phyloP scores from a whole-genome alignment of 2,888 invertebrate genomes.

The Crossocerus cetratus region DNA sequence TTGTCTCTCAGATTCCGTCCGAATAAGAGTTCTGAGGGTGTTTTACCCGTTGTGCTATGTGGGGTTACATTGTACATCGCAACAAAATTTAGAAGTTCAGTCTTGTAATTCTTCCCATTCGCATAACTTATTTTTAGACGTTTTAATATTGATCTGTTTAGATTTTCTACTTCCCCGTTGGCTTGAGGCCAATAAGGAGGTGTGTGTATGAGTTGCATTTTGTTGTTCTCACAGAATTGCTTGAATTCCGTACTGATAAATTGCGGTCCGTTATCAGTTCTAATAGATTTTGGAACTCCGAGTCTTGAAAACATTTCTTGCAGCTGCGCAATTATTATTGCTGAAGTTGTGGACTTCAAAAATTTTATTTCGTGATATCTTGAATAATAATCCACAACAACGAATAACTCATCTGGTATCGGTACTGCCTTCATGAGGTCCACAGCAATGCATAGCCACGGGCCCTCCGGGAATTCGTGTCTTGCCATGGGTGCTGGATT shows the following conservation, averaged over 20 bases:
- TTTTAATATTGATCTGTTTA: conserved; percentile 48
- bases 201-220: conserved; percentile 19
- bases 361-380: conserved; percentile 43
- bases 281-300: conserved; percentile 46
- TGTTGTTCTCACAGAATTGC: conserved; percentile 5
- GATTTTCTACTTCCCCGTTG: conserved; percentile 49
- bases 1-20: too few species aligned
- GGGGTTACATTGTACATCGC: conserved; percentile 43
- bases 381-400: conserved; percentile 49
- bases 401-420: conserved; percentile 32
- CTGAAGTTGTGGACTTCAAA: conserved; percentile 35
- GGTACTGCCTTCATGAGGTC: conserved; percentile 48
- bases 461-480: conserved; percentile 32
- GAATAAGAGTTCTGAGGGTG: too few species aligned
- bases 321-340: conserved; percentile 39
- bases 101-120: conserved; percentile 37
- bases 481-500: conserved; percentile 45
- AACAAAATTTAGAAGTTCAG: conserved; percentile 40
- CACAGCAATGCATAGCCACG: conserved; percentile 43
- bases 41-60: too few species aligned
- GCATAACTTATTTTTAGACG: conserved; percentile 41
- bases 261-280: conserved; percentile 53
- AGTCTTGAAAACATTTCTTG: conserved; percentile 55
- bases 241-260: conserved; percentile 21
- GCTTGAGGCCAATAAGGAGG: conserved; percentile 38